These are phyloP conservation scores for Gulo gulo DNA, from an alignment of 2,113 vertebrate genomes.

Conservation along the genomic window DNA sequence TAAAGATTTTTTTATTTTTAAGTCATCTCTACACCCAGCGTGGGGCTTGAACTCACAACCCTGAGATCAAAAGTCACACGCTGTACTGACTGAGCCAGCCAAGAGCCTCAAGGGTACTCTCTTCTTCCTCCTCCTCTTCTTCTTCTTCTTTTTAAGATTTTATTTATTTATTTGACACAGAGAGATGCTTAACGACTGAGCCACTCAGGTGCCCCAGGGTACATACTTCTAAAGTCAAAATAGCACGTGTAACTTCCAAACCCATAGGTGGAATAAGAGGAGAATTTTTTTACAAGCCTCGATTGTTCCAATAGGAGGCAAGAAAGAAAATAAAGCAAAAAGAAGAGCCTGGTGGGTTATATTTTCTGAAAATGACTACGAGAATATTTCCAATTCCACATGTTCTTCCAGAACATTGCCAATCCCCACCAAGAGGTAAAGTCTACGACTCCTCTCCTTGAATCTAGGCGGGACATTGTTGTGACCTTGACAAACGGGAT, in stretches of 20 bases:
- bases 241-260: not conserved
- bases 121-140: too few relatives aligned
- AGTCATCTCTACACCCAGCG: not conserved
- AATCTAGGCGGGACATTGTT: not conserved
- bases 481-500: not conserved
- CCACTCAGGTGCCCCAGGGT: not conserved
- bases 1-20: not conserved
- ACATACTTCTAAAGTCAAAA: not conserved
- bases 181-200: not conserved
- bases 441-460: not conserved
- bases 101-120: not conserved
- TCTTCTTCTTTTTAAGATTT: too few relatives aligned
- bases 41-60: not conserved
- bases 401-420: not conserved
- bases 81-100: not conserved
- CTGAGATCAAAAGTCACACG: not conserved
- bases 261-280: not conserved
- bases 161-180: too few relatives aligned
- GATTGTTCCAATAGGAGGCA: not conserved
- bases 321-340: not conserved
- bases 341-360: not conserved
- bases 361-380: not conserved
- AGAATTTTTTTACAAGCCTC: not conserved
- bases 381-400: not conserved
- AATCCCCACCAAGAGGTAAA: not conserved